A percentile compares a stretch with the other conserved stretches of the same genome.
phyloP scores from a whole-genome alignment of 2,888 invertebrate genomes.

The Eilema caniola region DNA sequence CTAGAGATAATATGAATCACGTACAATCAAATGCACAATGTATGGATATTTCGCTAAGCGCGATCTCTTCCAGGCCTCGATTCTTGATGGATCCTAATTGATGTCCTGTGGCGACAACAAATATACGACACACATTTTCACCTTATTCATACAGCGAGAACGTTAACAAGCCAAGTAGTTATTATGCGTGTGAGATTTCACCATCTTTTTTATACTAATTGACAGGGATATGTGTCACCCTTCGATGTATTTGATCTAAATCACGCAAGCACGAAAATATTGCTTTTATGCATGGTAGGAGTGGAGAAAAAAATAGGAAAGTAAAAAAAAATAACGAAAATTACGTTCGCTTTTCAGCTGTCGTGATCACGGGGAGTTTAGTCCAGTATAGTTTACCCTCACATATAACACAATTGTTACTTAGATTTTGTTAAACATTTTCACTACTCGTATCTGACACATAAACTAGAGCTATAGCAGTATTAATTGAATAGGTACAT shows the following conservation, averaged over 20 bases:
- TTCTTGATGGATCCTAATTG: neutral
- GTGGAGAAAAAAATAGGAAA: no score
- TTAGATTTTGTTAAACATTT: no score
- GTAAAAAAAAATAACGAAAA: no score
- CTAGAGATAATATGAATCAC: neutral
- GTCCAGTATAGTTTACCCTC: no score
- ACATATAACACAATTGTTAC: no score
- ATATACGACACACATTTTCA: neutral
- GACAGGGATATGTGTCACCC: neutral
- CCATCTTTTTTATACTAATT: neutral
- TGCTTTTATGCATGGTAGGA: neutral
- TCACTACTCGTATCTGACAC: no score
- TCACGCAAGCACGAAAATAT: neutral
- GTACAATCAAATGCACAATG: neutral
- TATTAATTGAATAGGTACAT: no score
- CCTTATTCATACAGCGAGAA: neutral
- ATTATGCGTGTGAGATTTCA: neutral
- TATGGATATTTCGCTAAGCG: neutral
- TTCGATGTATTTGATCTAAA: neutral
- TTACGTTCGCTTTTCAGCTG: no score
- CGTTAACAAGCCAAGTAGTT: neutral
- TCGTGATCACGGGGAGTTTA: no score
- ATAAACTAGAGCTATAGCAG: no score
- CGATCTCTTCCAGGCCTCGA: neutral
- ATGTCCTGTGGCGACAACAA: neutral